Conservation (phyloP, 2,113 vertebrate genomes). For the Lampris megalopsis region DNA sequence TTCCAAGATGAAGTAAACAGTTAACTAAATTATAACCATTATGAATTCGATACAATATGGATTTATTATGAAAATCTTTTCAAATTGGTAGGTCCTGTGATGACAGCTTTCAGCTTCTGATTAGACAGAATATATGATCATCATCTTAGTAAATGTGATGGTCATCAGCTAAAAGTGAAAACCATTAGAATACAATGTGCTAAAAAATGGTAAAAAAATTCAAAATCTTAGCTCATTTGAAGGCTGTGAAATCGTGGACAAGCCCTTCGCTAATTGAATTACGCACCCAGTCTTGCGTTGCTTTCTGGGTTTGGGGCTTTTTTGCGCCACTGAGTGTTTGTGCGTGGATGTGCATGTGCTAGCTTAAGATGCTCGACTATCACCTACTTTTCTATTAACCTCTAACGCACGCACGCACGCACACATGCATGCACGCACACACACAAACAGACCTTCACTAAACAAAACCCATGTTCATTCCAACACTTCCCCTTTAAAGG, state of each 20-base stretch:
- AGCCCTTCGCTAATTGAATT: conserved; percentile 98
- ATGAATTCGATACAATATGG: too few species aligned
- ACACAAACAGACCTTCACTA: neutral
- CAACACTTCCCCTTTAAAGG: conserved; percentile 56
- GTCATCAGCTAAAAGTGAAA: conserved; percentile 58
- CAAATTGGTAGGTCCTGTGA: too few species aligned
- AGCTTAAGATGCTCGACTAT: conserved; percentile 47
- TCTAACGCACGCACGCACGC: conserved; percentile 18
- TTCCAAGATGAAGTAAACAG: too few species aligned
- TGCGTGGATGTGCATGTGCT: conserved; percentile 46
- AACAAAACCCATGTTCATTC: conserved; percentile 35
- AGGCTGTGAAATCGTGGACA: conserved; percentile 96
- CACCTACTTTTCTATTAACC: conserved; percentile 16
- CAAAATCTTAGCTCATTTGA: conserved; percentile 87
- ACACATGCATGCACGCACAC: conserved; percentile 9
- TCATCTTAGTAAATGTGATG: conserved; percentile 55
- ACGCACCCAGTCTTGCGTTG: conserved; percentile 91
- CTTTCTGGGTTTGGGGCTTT: conserved; percentile 86
- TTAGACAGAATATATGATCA: conserved; percentile 1
- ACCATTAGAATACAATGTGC: conserved; percentile 56
- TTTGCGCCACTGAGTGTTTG: conserved; percentile 40
- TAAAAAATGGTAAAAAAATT: conserved; percentile 81
- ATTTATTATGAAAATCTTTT: too few species aligned
- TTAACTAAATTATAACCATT: too few species aligned
- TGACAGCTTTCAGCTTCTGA: too few species aligned